These are phyloP conservation scores for Autographa pulchrina DNA, from an alignment of 2,888 invertebrate species.

Conservation along the genomic window DNA sequence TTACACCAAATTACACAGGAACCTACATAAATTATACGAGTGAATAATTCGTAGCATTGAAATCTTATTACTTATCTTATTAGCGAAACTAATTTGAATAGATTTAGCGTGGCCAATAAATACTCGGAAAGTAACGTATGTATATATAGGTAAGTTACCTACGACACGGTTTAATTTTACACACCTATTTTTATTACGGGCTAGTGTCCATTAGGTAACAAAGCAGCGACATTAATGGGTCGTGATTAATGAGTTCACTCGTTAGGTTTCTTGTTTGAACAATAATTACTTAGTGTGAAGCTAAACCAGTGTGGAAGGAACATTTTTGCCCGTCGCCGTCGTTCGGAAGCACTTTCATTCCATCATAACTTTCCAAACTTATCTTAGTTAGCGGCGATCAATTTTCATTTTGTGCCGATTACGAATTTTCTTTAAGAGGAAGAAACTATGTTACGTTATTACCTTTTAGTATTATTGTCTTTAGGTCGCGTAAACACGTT, in stretches of 20 bases:
- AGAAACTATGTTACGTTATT: constrained; percentile 63
- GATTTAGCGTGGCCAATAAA: constrained; percentile 7
- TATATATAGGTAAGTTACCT: background rate
- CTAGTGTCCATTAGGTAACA: constrained; percentile 70
- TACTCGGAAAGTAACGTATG: background rate
- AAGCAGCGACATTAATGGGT: constrained; percentile 68
- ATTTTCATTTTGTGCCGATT: constrained; percentile 86
- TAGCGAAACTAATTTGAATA: constrained; percentile 23
- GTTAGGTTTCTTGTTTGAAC: constrained; percentile 80
- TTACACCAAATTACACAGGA: constrained; percentile 29
- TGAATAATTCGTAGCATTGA: constrained; percentile 46
- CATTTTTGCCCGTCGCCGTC: constrained; percentile 73
- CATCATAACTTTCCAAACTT: constrained; percentile 86
- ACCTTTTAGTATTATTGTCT: constrained; percentile 43
- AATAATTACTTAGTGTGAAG: constrained; percentile 78
- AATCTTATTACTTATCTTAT: constrained; percentile 38
- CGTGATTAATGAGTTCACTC: constrained; percentile 78
- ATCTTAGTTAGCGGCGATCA: constrained; percentile 86
- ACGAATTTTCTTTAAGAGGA: constrained; percentile 77
- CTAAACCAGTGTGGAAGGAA: constrained; percentile 72
- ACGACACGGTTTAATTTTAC: constrained; percentile 36
- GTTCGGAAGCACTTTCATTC: constrained; percentile 77
- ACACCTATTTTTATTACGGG: constrained; percentile 60
- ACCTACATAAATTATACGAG: constrained; percentile 44
- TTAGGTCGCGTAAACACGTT: constrained; percentile 1